Conservation (phyloP, 1,140 invertebrate species). For the Gryon sp. region DNA sequence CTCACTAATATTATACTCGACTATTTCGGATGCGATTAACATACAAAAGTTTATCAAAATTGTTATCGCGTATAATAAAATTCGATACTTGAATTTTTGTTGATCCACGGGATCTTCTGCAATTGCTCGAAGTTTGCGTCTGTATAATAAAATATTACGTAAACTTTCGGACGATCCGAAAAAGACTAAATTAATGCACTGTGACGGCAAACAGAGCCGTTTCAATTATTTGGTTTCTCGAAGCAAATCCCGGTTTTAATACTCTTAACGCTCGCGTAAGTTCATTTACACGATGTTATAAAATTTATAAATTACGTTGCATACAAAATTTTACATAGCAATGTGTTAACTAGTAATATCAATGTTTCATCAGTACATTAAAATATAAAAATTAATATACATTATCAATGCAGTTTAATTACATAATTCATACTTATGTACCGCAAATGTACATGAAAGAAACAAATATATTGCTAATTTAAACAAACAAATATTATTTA, state of each 20-base stretch:
- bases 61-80: conserved; percentile 7
- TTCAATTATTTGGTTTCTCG: conserved; percentile 50
- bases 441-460: too few relatives aligned
- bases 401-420: conserved; percentile 21
- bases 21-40: background rate
- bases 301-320: conserved; percentile 41
- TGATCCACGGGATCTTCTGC: background rate
- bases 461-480: too few relatives aligned
- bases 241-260: conserved; percentile 38
- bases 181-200: conserved; percentile 31
- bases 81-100: conserved; percentile 17
- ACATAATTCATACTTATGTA: conserved; percentile 8
- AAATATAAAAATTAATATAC: conserved; percentile 37
- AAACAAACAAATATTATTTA: conserved; percentile 8
- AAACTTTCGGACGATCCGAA: background rate
- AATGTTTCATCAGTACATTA: conserved; percentile 26
- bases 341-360: conserved; percentile 35
- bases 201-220: conserved; percentile 8
- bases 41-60: conserved; percentile 45
- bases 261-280: conserved; percentile 19
- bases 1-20: conserved; percentile 6
- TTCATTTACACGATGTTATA: conserved; percentile 17
- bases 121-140: conserved; percentile 17
- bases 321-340: conserved; percentile 22
- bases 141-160: conserved; percentile 3